Evolutionary conservation across 2,113 vertebrate genomes (phyloP).

Genomic region (Mesitornis unicolor): DNA sequence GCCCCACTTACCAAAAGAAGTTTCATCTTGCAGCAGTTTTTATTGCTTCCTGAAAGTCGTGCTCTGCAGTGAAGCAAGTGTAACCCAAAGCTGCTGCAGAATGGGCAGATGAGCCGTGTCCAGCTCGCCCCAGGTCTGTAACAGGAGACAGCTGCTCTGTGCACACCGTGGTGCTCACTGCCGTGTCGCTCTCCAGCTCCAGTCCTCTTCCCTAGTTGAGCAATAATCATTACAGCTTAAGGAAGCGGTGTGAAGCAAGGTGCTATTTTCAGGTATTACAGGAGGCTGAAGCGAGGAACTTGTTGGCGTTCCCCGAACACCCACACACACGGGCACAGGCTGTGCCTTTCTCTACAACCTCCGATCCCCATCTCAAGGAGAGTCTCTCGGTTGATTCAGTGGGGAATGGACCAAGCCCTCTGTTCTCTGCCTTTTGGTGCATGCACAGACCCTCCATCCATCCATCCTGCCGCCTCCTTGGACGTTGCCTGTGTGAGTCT

Average conservation of each 20-base stretch:
- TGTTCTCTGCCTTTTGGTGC: neutral
- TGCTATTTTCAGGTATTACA: neutral
- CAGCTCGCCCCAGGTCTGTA: neutral
- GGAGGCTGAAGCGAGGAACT: neutral
- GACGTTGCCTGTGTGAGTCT: neutral
- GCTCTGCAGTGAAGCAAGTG: neutral
- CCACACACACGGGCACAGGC: neutral
- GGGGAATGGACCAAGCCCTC: neutral
- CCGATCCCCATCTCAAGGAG: neutral
- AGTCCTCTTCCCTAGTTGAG: neutral
- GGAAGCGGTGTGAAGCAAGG: neutral
- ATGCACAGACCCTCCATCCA: neutral
- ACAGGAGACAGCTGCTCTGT: neutral
- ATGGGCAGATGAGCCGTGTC: neutral
- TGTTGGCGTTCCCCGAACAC: neutral
- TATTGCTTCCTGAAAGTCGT: neutral
- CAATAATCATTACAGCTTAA: neutral
- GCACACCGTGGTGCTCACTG: neutral
- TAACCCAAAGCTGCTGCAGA: neutral
- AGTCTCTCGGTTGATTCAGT: accelerated
- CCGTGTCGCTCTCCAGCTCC: neutral
- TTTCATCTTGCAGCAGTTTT: neutral
- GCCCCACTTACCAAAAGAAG: neutral
- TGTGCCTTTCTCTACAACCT: neutral
- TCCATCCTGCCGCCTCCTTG: neutral